Base-by-base conservation (phyloP, 2,888 invertebrate species). In the Sinhomidia bicolor region DNA sequence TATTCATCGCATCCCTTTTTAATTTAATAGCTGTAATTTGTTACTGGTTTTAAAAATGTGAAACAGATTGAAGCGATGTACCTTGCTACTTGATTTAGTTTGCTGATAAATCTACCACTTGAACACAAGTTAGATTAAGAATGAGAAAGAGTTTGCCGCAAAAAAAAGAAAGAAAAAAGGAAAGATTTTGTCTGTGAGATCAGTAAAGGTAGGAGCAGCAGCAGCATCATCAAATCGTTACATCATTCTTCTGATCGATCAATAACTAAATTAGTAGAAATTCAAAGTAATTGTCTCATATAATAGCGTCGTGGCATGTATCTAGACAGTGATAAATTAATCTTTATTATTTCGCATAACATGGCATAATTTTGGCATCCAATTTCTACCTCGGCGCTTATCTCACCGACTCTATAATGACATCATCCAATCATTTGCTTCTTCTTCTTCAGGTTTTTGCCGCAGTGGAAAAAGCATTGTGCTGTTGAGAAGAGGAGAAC, bases 401-500 rank as follows among this genome's bases (percentile, higher is more conserved):
- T 36, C 68, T 71, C 68, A 71, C 41, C 68, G 26, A 0, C 20
- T 5, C n/a, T n/a, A n/a, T n/a, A n/a, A 74, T 74, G 44, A 74
- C 74, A 74, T 74, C 74, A 74, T n/a, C 47, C 4, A 47, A 74
- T 74, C 74, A 74, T n/a, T 74, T 12, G 74, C 44, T 47, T 44
- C 44, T 44, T 3, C 17, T n/a, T n/a, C n/a, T n/a, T 36, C 36
- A 36, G 36, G 36, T 71, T 71, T 71, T 23, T 41, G n/a, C n/a
- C n/a, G n/a, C 41, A 36, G 10, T 20, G 14, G 23, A 62, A 57
- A 36, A 41, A 14, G 1, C 17, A 47, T 47, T n/a, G 14, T 23
- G 47, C 6, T 74, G 26, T 47, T 74, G 74, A 74, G 47, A 74
- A 71, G 12, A 44, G 47, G 36, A 36, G 36, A 36, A 36, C 36